Evolutionary conservation across 2,113 vertebrate genomes (phyloP).

Genomic region (Ciconia boyciana): DNA sequence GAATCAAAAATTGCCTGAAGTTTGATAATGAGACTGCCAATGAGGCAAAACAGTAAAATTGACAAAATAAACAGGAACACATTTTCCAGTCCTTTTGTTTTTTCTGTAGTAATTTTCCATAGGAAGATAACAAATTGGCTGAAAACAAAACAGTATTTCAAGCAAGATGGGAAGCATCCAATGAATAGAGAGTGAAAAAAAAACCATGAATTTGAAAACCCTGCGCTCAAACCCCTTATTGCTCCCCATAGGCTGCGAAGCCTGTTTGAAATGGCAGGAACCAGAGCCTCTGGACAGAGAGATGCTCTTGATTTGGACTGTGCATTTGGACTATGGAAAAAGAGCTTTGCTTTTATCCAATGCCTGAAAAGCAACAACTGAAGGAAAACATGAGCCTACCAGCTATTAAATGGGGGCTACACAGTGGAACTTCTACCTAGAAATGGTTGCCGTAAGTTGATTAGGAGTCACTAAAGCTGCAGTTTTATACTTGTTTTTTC

Average conservation of each 20-base stretch:
- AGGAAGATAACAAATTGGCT: not conserved
- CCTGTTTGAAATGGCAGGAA: not conserved
- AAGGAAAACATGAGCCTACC: not conserved
- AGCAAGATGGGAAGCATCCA: not conserved
- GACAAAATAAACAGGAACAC: not conserved
- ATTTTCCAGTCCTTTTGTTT: not conserved
- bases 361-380: not conserved
- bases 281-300: not conserved
- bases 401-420: not conserved
- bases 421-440: not conserved
- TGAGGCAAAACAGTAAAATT: not conserved
- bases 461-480: not conserved
- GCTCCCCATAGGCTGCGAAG: not conserved
- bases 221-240: not conserved
- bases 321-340: not conserved
- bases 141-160: not conserved
- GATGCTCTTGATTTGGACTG: not conserved
- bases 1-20: not conserved
- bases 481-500: not conserved
- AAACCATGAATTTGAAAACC: not conserved
- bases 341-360: not conserved
- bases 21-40: not conserved
- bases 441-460: not conserved
- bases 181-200: not conserved
- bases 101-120: not conserved